Conservation (phyloP, 2,888 invertebrate species). For the Zygaena filipendulae region DNA sequence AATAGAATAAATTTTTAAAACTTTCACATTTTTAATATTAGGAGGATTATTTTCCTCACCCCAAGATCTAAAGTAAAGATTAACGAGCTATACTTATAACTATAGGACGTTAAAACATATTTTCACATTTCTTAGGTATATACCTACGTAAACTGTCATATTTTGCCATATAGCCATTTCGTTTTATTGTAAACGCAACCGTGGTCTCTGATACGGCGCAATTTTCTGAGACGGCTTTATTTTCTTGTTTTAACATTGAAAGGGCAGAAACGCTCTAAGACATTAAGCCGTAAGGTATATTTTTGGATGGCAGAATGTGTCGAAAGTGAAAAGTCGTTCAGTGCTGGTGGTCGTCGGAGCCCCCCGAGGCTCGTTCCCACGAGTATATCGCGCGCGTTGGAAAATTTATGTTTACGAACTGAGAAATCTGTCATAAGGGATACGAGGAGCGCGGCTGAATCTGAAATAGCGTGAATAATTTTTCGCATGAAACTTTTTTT, state of each 20-base stretch:
- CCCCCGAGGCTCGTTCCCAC: conserved; percentile 58
- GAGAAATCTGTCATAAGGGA: conserved; percentile 65
- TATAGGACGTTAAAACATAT: too few species aligned
- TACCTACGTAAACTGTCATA: too few species aligned
- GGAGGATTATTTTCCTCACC: too few species aligned
- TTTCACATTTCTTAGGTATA: too few species aligned
- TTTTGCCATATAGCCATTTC: conserved; percentile 38
- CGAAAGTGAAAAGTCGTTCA: conserved; percentile 60
- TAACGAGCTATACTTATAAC: too few species aligned
- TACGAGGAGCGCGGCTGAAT: conserved; percentile 51
- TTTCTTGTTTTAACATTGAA: too few species aligned
- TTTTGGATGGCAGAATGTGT: conserved; percentile 21
- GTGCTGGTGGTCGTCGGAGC: conserved; percentile 58
- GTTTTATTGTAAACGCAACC: conserved; percentile 45
- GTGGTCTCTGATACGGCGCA: conserved; percentile 34
- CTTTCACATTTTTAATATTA: too few species aligned
- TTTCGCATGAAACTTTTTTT: conserved; percentile 37
- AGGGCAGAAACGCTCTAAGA: too few species aligned
- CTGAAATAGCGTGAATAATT: conserved; percentile 62
- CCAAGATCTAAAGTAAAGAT: too few species aligned
- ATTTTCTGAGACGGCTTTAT: conserved; percentile 56
- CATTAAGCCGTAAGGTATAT: conserved; percentile 24
- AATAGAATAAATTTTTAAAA: too few species aligned
- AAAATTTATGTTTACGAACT: conserved; percentile 66
- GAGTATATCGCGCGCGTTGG: conserved; percentile 54